These are phyloP conservation scores for Plebejus argus DNA, from an alignment of 2,888 invertebrate genomes.

Conservation along the genomic window DNA sequence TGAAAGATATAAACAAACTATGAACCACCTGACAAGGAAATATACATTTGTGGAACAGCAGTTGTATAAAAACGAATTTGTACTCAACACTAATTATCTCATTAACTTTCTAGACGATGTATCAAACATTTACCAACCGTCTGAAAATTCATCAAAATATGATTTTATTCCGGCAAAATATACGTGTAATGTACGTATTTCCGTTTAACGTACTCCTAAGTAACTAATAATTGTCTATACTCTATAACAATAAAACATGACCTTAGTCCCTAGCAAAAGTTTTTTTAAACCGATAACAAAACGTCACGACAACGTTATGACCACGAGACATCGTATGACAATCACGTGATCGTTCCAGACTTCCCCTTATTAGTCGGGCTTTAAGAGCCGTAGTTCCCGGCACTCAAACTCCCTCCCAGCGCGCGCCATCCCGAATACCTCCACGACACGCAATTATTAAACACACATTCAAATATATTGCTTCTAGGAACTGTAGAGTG, in stretches of 20 bases:
- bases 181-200: background rate
- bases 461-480: constrained; percentile 13
- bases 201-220: background rate
- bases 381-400: background rate
- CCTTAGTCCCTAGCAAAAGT: background rate
- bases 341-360: background rate
- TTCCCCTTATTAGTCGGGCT: background rate
- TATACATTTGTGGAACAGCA: no score
- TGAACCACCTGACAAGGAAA: no score
- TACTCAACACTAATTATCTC: no score
- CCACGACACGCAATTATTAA: background rate
- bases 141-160: no score
- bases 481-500: background rate
- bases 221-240: no score
- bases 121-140: no score
- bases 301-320: background rate
- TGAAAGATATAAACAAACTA: no score
- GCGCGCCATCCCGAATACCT: background rate
- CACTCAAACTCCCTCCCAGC: constrained; percentile 3
- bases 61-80: no score
- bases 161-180: no score
- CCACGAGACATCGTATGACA: background rate
- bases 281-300: background rate
- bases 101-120: no score
- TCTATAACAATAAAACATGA: no score